These are phyloP conservation scores for Cherax destructor DNA, from an alignment of 1,140 invertebrate genomes.

Conservation along the genomic window DNA sequence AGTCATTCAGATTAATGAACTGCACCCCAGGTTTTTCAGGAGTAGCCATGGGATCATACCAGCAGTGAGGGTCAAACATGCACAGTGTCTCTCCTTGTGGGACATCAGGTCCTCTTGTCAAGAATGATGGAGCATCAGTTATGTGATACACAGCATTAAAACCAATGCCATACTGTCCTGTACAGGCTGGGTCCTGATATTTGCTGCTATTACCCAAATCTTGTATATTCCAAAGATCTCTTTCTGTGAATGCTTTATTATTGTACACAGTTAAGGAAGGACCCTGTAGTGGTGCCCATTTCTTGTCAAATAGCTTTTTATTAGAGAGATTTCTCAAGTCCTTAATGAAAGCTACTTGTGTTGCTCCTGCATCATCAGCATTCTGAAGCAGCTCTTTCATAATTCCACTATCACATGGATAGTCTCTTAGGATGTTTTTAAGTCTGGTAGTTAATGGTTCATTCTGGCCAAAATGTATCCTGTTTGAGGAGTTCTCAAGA, in stretches of 20 bases:
- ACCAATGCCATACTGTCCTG: slow-evolving; percentile 58
- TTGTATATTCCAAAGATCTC: slow-evolving; percentile 74
- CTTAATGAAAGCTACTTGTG: slow-evolving; percentile 74
- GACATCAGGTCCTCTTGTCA: slow-evolving; percentile 23
- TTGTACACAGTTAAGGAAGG: slow-evolving; percentile 75
- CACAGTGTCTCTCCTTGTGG: slow-evolving; percentile 26
- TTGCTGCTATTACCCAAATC: slow-evolving; percentile 72
- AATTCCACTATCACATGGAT: slow-evolving; percentile 47
- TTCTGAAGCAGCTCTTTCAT: slow-evolving; percentile 58
- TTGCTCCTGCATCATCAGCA: slow-evolving; percentile 75
- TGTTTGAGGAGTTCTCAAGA: slow-evolving; percentile 20
- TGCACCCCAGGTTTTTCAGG: slow-evolving; percentile 29
- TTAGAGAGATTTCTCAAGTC: slow-evolving; percentile 72
- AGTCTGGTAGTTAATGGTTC: slow-evolving; percentile 41
- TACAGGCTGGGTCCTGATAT: slow-evolving; percentile 16
- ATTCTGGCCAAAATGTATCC: slow-evolving; percentile 47
- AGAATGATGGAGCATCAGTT: slow-evolving; percentile 49
- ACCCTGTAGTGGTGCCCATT: slow-evolving; percentile 72
- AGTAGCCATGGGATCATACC: slow-evolving; percentile 22
- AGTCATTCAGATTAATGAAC: slow-evolving; percentile 10
- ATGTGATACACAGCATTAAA: slow-evolving; percentile 62
- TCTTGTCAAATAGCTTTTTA: slow-evolving; percentile 65
- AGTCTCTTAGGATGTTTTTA: slow-evolving; percentile 34
- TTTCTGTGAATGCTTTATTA: slow-evolving; percentile 73
- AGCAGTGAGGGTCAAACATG: slow-evolving; percentile 56